Base-by-base conservation (phyloP, 2,888 invertebrate genomes). In the Drosophila sordidula region DNA sequence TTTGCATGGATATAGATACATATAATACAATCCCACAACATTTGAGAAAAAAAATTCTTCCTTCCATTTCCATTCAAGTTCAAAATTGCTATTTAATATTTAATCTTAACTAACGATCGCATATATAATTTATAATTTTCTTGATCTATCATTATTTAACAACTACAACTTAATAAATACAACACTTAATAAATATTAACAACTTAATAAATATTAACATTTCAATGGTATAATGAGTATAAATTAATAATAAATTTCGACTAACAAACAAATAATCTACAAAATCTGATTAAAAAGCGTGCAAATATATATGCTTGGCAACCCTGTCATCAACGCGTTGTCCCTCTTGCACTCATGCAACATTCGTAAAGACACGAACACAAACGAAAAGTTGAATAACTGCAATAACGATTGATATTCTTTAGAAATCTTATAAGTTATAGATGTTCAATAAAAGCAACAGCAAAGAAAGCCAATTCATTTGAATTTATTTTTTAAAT, bases 311-410 rank as follows among this genome's bases (percentile, higher is more conserved):
- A 6, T 22, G n/a, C 32, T 16, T 45, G 87, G 39, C 78, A 80
- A 67, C 74, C 49, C 87, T 87, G 39, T 34, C 29, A 9, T 0
- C 26, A 52, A 6, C 32, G 6, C 9, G 66, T 52, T 41, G 38
- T 72, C 85, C 57, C 74, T 32, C 55, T 80, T 64, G 36, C 59
- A 46, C 85, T 59, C 1, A 34, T 18, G 12, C 0, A 22, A 25
- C n/a, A 18, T 25, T 38, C 64, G 22, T 42, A 12, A 55, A 51
- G 58, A 38, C 29, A 18, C 62, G 68, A 80, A 5, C 41, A 12
- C n/a, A 18, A 14, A 38, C 6, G 0, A 57, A 46, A 38, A 5
- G 9, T 8, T 25, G 14, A 1, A 38, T 5, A 41, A 26, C 1
- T 18, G 18, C 3, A 36, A 8, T 3, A 34, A 29, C 4, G 5